Evolutionary conservation across 2,888 invertebrate species (phyloP).

Genomic region (Laspeyria flexula): DNA sequence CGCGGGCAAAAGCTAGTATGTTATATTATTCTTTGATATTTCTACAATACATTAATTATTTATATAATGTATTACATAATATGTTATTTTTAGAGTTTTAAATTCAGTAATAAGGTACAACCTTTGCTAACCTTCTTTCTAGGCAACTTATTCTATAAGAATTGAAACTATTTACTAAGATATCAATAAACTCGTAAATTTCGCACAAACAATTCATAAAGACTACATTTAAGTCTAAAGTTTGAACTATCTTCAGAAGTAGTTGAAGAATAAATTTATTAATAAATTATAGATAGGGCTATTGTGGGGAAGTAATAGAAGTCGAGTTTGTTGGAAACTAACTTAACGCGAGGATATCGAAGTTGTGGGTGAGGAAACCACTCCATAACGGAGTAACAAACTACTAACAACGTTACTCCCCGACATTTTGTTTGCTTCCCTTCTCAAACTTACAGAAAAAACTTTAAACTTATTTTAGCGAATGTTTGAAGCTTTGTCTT

Average conservation of each 20-base stretch:
- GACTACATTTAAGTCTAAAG: background rate
- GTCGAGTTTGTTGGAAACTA: constrained; percentile 38
- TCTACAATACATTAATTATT: no score
- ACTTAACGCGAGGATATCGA: constrained; percentile 43
- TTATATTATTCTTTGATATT: no score
- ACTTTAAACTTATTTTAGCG: constrained; percentile 9
- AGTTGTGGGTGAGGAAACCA: constrained; percentile 41
- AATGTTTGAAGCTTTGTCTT: constrained; percentile 6
- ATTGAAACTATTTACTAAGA: no score
- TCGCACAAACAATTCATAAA: background rate
- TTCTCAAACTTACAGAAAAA: constrained; percentile 20
- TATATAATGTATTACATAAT: no score
- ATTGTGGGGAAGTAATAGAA: constrained; percentile 34
- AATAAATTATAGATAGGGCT: constrained; percentile 41
- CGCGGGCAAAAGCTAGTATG: no score
- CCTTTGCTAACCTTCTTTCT: no score
- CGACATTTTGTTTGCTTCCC: constrained; percentile 37
- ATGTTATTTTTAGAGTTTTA: no score
- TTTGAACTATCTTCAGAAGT: constrained; percentile 8
- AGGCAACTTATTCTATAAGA: no score
- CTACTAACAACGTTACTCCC: constrained; percentile 40
- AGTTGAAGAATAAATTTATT: constrained; percentile 24
- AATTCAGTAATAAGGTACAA: no score
- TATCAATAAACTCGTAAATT: no score
- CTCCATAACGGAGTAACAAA: constrained; percentile 39